Evolutionary conservation across 2,113 vertebrate genomes (phyloP).

Genomic region (Shinisaurus crocodilurus): DNA sequence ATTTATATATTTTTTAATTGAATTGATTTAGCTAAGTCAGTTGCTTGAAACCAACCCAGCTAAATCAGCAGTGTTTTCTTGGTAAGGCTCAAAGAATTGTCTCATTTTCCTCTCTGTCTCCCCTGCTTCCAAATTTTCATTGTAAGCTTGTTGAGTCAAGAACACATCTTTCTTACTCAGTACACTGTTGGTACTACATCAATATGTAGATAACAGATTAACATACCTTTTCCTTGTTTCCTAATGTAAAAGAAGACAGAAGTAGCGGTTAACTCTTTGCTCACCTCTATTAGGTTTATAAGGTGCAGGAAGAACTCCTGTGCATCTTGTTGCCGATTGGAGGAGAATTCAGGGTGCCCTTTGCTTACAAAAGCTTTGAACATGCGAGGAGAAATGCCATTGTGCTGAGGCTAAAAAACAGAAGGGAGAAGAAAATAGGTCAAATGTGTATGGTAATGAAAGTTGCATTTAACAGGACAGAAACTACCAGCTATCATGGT

Average conservation of each 20-base stretch:
- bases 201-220: neutral
- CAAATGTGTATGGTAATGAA: neutral
- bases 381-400: conserved; percentile 92
- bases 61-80: neutral
- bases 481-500: no score
- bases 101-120: neutral
- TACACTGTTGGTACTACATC: neutral
- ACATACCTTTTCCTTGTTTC: neutral
- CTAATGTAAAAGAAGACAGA: neutral
- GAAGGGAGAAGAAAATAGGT: conserved; percentile 26
- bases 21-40: neutral
- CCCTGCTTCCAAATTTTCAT: neutral
- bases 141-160: neutral
- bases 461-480: neutral
- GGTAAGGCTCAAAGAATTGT: neutral
- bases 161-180: neutral
- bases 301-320: conserved; percentile 93
- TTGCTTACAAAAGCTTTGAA: conserved; percentile 93
- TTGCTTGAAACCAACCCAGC: neutral
- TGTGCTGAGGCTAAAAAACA: conserved; percentile 85
- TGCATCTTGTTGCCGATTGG: conserved; percentile 94
- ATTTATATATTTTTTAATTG: neutral
- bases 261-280: conserved; percentile 49
- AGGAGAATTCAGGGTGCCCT: conserved; percentile 94
- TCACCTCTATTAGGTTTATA: conserved; percentile 93